Evolutionary conservation across 1,140 invertebrate genomes (phyloP).

Genomic region (Pomacea maculata): DNA sequence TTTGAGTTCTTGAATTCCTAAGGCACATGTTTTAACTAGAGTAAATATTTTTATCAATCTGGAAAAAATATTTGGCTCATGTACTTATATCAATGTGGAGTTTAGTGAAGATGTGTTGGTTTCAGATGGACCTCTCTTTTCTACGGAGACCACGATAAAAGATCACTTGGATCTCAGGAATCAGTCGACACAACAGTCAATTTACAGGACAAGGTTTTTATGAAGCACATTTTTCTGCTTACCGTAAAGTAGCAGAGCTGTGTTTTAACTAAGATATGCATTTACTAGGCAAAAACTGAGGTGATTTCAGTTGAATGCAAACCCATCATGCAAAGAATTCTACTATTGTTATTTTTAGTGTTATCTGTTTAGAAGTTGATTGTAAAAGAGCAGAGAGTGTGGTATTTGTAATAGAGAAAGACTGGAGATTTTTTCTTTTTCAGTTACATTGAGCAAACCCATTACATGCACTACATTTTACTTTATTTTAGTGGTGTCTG

Average conservation of each 20-base stretch:
- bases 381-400: too few relatives aligned
- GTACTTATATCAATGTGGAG: slow-evolving; percentile 69
- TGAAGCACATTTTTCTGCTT: background rate
- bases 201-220: slow-evolving; percentile 53
- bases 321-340: too few relatives aligned
- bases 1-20: background rate
- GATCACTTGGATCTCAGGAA: slow-evolving; percentile 50
- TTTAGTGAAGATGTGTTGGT: slow-evolving; percentile 72
- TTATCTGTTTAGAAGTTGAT: too few relatives aligned
- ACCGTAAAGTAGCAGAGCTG: too few relatives aligned
- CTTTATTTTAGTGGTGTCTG: too few relatives aligned
- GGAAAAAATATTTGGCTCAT: background rate
- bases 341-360: too few relatives aligned
- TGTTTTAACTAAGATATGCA: background rate
- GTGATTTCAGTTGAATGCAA: too few relatives aligned
- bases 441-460: too few relatives aligned
- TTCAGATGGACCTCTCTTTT: slow-evolving; percentile 89
- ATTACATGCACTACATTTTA: too few relatives aligned
- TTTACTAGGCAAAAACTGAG: too few relatives aligned
- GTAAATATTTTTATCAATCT: background rate
- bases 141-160: slow-evolving; percentile 70
- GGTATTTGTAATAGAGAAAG: too few relatives aligned
- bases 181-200: slow-evolving; percentile 58
- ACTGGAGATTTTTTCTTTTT: too few relatives aligned
- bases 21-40: background rate